Percentiles rank a stretch among this genome's conserved stretches.
Conservation (phyloP, 1,140 invertebrate genomes). For the Conus betulinus region DNA sequence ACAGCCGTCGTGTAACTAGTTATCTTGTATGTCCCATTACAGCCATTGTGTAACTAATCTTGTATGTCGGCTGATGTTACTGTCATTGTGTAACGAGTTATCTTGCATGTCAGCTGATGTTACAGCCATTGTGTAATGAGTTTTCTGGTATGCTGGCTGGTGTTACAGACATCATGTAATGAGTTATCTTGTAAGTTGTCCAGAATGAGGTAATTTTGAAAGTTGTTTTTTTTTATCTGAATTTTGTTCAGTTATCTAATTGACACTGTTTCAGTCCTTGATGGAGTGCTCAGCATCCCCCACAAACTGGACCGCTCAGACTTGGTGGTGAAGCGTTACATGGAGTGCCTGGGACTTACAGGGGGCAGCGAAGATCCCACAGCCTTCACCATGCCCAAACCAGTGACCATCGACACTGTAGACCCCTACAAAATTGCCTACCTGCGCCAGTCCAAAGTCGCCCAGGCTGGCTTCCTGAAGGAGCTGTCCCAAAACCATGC, state of each 20-base stretch:
- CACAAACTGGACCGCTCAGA: slow-evolving; percentile 44
- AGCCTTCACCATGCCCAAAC: slow-evolving; percentile 23
- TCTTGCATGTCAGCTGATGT: too few species aligned
- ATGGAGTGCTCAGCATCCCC: slow-evolving; percentile 21
- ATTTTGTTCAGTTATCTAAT: not conserved
- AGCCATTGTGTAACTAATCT: too few species aligned
- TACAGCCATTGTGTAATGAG: too few species aligned
- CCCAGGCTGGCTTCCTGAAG: not conserved
- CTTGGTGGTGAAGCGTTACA: slow-evolving; percentile 46
- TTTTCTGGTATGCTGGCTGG: too few species aligned
- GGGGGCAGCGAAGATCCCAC: slow-evolving; percentile 34
- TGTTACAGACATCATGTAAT: too few species aligned
- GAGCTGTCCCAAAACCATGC: slow-evolving; percentile 4
- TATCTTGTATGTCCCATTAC: too few species aligned
- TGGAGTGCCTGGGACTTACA: slow-evolving; percentile 47
- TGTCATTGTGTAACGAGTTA: too few species aligned
- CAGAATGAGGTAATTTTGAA: too few species aligned
- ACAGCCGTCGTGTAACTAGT: too few species aligned
- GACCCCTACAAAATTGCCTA: slow-evolving; percentile 31
- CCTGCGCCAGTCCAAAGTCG: not conserved
- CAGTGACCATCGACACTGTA: not conserved
- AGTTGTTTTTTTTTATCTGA: too few species aligned
- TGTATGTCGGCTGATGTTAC: too few species aligned
- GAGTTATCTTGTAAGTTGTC: too few species aligned
- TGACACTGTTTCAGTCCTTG: slow-evolving; percentile 30